A percentile compares a stretch with the other conserved stretches of the same genome.
Conservation (phyloP, 2,797 vertebrate genomes). For the Holocentrus rufus region DNA sequence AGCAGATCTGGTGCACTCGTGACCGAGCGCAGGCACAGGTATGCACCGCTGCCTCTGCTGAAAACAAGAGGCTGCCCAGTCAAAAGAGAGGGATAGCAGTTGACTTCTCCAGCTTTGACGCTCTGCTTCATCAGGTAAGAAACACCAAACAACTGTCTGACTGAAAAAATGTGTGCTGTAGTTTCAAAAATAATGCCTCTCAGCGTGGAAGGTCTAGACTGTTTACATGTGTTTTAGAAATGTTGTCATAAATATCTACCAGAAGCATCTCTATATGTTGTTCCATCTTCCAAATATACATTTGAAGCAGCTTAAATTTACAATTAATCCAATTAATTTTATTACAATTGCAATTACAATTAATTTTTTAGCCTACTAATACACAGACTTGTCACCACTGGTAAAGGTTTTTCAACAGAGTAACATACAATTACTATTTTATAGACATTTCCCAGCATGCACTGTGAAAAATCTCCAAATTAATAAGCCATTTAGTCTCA, state of each 20-base stretch:
- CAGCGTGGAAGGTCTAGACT: background rate
- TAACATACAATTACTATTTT: constrained; percentile 24
- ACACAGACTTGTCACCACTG: background rate
- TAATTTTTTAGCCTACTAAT: background rate
- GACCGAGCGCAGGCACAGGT: constrained; percentile 25
- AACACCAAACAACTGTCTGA: background rate
- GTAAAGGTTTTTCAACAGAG: background rate
- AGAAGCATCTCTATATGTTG: background rate
- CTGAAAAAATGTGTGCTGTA: background rate
- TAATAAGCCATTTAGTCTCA: too few relatives aligned
- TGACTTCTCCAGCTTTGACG: constrained; percentile 14
- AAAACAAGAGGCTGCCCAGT: constrained; percentile 33
- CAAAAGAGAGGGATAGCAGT: constrained; percentile 23
- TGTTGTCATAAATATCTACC: background rate
- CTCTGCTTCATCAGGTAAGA: constrained; percentile 64
- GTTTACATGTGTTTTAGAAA: background rate
- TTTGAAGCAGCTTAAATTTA: background rate
- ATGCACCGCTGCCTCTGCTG: constrained; percentile 15
- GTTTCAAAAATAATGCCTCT: background rate
- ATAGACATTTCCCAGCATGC: constrained; percentile 23
- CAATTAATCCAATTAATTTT: background rate
- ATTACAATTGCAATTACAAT: too few relatives aligned
- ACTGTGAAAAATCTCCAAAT: too few relatives aligned
- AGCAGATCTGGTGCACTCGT: constrained; percentile 30
- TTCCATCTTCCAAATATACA: background rate